phyloP scores from a whole-genome alignment of 2,797 vertebrate species.

The Rhyacichthys aspro region DNA sequence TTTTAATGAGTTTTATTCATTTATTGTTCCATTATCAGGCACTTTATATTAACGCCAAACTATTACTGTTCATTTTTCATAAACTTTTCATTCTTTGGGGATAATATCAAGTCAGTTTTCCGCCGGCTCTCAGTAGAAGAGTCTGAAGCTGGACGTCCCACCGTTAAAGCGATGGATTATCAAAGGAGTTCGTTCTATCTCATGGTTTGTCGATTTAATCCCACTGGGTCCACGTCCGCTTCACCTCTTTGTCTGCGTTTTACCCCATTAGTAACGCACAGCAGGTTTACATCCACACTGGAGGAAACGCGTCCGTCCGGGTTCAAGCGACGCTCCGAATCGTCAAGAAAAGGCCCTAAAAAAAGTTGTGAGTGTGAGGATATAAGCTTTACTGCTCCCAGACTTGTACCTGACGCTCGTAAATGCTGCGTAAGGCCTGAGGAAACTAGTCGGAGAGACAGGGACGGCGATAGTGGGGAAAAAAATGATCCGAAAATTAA shows the following conservation, averaged over 20 bases:
- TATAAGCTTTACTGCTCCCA: constrained; percentile 50
- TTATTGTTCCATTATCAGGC: too few relatives aligned
- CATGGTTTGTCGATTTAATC: constrained; percentile 25
- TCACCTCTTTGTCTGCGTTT: constrained; percentile 7
- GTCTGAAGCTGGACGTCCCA: neutral
- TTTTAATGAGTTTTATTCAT: too few relatives aligned
- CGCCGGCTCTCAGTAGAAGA: neutral
- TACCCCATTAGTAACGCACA: constrained; percentile 14
- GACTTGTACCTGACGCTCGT: constrained; percentile 62
- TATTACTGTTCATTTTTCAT: too few relatives aligned
- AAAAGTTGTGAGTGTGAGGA: too few relatives aligned
- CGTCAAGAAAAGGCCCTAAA: too few relatives aligned
- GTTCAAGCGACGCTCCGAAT: too few relatives aligned
- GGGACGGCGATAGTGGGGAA: constrained; percentile 5
- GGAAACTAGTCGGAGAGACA: constrained; percentile 12
- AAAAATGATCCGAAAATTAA: constrained; percentile 9
- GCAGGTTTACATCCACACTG: constrained; percentile 32
- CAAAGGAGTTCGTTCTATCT: neutral
- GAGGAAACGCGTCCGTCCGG: neutral
- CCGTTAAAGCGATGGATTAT: neutral
- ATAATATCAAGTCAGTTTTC: too few relatives aligned
- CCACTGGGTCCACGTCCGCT: neutral
- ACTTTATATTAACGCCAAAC: too few relatives aligned
- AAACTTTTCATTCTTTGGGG: too few relatives aligned
- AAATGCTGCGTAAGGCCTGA: constrained; percentile 51